phyloP scores from a whole-genome alignment of 2,888 invertebrate species.

The Perizoma flavofasciatum region DNA sequence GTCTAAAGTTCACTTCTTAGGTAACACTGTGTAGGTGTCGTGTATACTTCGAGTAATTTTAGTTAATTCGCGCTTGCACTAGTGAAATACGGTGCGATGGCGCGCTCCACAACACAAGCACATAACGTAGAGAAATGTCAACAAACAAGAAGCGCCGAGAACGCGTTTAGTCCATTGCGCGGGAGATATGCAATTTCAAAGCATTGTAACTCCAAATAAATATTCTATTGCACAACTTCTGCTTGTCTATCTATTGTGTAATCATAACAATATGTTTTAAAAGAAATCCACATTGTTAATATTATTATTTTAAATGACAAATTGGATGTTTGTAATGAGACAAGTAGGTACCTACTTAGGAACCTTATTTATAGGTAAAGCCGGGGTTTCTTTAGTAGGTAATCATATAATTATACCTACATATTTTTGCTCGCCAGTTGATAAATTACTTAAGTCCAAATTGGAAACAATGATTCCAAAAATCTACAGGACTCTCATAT shows the following conservation, averaged over 20 bases:
- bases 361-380: no score
- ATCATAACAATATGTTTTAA: neutral
- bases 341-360: no score
- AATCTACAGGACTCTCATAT: no score
- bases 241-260: neutral
- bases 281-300: no score
- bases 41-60: conserved; percentile 48
- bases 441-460: no score
- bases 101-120: conserved; percentile 70
- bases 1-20: conserved; percentile 47
- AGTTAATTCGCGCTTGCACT: conserved; percentile 51
- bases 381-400: no score
- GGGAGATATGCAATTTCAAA: conserved; percentile 38
- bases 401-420: no score
- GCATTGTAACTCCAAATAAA: conserved; percentile 8
- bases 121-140: conserved; percentile 68
- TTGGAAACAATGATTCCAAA: no score
- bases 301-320: no score
- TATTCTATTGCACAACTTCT: neutral
- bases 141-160: conserved; percentile 61
- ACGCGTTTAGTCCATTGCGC: conserved; percentile 49
- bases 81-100: conserved; percentile 64
- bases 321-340: no score
- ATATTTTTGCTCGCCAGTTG: no score
- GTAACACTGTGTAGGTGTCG: conserved; percentile 48